Conservation (phyloP, 2,888 invertebrate genomes). For the Lasiommata megera region DNA sequence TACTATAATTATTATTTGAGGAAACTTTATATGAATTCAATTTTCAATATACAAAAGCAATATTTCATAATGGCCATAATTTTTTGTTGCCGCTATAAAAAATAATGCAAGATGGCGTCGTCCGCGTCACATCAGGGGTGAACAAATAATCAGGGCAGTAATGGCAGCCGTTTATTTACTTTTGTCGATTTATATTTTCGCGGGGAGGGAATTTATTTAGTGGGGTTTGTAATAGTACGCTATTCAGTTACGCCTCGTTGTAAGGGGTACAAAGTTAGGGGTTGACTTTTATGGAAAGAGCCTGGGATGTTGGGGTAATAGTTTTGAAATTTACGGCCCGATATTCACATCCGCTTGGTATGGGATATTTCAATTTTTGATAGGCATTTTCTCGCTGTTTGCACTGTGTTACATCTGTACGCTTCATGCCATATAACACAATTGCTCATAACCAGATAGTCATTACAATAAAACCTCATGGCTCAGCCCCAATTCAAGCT, state of each 20-base stretch:
- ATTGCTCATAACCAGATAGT: too few species aligned
- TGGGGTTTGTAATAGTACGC: conserved; percentile 62
- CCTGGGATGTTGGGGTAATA: conserved; percentile 23
- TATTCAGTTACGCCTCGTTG: conserved; percentile 74
- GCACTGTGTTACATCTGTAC: too few species aligned
- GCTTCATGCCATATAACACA: too few species aligned
- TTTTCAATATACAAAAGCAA: conserved; percentile 23
- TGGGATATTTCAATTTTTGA: background rate
- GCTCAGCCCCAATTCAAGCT: too few species aligned
- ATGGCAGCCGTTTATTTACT: conserved; percentile 77
- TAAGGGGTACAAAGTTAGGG: conserved; percentile 49
- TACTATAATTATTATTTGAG: too few species aligned
- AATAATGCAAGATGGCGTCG: conserved; percentile 66
- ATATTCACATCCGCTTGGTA: conserved; percentile 18
- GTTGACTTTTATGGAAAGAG: conserved; percentile 33
- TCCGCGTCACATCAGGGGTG: conserved; percentile 51
- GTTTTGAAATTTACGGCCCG: conserved; percentile 23
- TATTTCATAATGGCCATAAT: conserved; percentile 40
- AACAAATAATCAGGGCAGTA: conserved; percentile 76
- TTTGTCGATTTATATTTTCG: conserved; percentile 71
- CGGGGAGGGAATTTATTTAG: conserved; percentile 59
- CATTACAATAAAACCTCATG: too few species aligned
- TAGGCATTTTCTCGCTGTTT: background rate
- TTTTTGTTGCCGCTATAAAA: conserved; percentile 42
- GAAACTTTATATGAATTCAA: background rate